Conservation (phyloP, 2,113 vertebrate species). For the Gasterosteus nipponicus region DNA sequence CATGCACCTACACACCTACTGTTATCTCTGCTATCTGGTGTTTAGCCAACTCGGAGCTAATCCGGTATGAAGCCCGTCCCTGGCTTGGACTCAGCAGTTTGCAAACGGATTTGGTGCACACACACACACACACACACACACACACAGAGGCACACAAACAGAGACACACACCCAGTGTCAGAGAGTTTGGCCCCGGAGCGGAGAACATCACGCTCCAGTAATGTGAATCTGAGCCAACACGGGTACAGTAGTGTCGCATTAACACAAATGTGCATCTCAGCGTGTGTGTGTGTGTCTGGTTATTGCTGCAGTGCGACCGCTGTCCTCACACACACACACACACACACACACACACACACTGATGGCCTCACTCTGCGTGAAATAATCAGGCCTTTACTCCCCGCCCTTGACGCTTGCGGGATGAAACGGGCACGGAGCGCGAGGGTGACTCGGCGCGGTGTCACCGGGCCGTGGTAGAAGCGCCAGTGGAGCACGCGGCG, state of each 20-base stretch:
- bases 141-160: conserved; percentile 42
- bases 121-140: conserved; percentile 38
- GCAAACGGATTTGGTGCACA: conserved; percentile 71
- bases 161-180: conserved; percentile 46
- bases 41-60: conserved; percentile 78
- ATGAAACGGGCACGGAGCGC: background rate
- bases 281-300: conserved; percentile 31
- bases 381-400: background rate
- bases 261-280: conserved; percentile 65
- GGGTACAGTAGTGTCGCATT: conserved; percentile 64
- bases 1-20: conserved; percentile 24
- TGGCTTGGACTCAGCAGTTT: conserved; percentile 77
- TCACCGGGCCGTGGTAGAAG: background rate
- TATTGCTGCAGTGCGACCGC: conserved; percentile 13
- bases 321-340: conserved; percentile 31
- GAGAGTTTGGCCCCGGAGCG: conserved; percentile 71
- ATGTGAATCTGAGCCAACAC: conserved; percentile 74
- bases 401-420: background rate
- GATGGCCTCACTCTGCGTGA: too few relatives aligned
- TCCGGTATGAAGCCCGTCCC: conserved; percentile 75
- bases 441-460: background rate
- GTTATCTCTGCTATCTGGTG: conserved; percentile 76
- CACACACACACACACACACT: conserved; percentile 19
- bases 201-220: conserved; percentile 80
- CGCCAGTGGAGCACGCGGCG: too few relatives aligned